Evolutionary conservation across 2,797 vertebrate species (phyloP).

Genomic region (Sardinella longiceps): DNA sequence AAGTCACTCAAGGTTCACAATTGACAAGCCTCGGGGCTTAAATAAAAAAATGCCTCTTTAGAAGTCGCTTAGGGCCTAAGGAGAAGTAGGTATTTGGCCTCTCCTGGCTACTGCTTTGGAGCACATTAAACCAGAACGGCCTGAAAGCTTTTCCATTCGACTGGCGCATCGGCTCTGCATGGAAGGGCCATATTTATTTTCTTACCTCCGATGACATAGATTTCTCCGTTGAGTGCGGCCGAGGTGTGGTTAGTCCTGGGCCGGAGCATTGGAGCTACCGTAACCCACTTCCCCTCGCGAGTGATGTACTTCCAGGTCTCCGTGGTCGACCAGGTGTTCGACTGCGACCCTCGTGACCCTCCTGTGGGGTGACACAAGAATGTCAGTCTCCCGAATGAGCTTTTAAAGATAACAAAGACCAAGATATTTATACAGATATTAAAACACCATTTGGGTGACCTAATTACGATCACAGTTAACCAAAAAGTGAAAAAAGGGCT

Average conservation of each 20-base stretch:
- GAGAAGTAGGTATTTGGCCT: conserved; percentile 23
- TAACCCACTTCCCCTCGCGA: conserved; percentile 84
- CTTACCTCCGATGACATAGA: conserved; percentile 93
- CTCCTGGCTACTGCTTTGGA: conserved; percentile 21
- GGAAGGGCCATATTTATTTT: conserved; percentile 55
- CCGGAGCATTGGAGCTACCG: conserved; percentile 88
- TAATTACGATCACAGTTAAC: neutral
- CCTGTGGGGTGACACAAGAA: conserved; percentile 72
- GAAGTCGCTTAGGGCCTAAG: conserved; percentile 24
- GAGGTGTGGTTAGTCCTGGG: conserved; percentile 94
- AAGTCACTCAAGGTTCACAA: conserved; percentile 21
- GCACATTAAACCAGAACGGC: conserved; percentile 34
- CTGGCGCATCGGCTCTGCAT: neutral
- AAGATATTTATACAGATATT: neutral
- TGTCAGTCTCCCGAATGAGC: neutral
- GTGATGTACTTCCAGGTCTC: conserved; percentile 93
- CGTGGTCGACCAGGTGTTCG: conserved; percentile 94
- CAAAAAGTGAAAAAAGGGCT: neutral
- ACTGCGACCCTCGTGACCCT: conserved; percentile 88
- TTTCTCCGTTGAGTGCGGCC: conserved; percentile 88
- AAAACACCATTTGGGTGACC: neutral
- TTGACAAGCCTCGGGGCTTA: neutral
- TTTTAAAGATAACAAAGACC: neutral
- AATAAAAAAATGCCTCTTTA: neutral
- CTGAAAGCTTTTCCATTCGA: conserved; percentile 12